These are phyloP conservation scores for Apodemus sylvaticus DNA, from an alignment of 2,113 vertebrate genomes.

Conservation along the genomic window DNA sequence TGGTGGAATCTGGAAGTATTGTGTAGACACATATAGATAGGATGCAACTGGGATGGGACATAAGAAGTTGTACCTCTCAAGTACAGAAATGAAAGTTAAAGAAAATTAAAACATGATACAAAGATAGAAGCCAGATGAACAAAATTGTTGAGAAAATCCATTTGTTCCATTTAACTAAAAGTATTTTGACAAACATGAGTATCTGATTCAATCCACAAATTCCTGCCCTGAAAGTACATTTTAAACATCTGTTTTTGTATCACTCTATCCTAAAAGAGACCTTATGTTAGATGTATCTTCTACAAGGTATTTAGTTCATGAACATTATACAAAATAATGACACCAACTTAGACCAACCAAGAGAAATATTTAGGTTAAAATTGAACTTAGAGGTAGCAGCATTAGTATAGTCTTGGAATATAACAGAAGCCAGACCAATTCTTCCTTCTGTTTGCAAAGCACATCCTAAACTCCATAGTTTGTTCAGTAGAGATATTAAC, in stretches of 20 bases:
- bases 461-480: conserved; percentile 40
- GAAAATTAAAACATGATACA: conserved; percentile 12
- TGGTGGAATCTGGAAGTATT: neutral
- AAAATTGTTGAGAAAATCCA: conserved; percentile 23
- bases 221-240: conserved; percentile 45
- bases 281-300: conserved; percentile 31
- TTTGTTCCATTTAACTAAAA: conserved; percentile 57
- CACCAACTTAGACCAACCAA: conserved; percentile 40
- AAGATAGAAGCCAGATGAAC: neutral
- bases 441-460: conserved; percentile 43
- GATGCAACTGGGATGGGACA: neutral
- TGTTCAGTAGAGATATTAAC: conserved; percentile 8
- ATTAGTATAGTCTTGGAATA: conserved; percentile 23
- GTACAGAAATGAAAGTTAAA: neutral
- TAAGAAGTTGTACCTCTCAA: neutral
- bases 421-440: neutral
- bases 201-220: conserved; percentile 60
- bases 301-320: conserved; percentile 23
- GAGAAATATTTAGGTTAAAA: conserved; percentile 40
- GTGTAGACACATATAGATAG: neutral
- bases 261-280: conserved; percentile 54
- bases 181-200: conserved; percentile 56
- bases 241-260: conserved; percentile 51
- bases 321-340: conserved; percentile 51
- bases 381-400: conserved; percentile 12